These are phyloP conservation scores for Tetragonisca angustula DNA, from an alignment of 2,888 invertebrate genomes.

Conservation along the genomic window DNA sequence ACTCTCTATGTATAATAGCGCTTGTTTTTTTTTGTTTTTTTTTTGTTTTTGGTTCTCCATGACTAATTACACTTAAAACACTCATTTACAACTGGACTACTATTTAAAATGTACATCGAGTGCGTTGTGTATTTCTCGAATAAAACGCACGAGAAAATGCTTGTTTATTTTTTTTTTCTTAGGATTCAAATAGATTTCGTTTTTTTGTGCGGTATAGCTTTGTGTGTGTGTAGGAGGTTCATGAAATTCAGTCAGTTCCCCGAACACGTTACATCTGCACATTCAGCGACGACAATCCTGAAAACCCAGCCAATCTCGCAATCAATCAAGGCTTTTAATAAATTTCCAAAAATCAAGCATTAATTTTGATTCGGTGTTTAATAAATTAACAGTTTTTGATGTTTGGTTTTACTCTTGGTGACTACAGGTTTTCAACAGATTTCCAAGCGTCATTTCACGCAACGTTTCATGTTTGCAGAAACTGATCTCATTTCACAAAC, in stretches of 20 bases:
- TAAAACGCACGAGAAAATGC: conserved; percentile 46
- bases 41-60: conserved; percentile 31
- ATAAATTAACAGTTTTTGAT: not conserved
- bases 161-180: conserved; percentile 32
- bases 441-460: not conserved
- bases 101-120: conserved; percentile 71
- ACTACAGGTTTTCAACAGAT: too few species aligned
- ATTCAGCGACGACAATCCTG: not conserved
- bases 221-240: conserved; percentile 37
- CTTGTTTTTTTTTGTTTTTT: conserved; percentile 1
- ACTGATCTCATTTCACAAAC: conserved; percentile 44
- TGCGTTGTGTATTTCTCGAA: conserved; percentile 33
- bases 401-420: not conserved
- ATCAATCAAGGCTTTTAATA: not conserved
- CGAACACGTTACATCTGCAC: not conserved
- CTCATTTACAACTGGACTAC: conserved; percentile 76
- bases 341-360: not conserved
- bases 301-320: not conserved
- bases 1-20: conserved; percentile 41
- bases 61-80: conserved; percentile 78
- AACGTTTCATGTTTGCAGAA: not conserved
- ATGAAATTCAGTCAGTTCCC: conserved; percentile 39
- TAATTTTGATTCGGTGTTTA: not conserved
- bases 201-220: conserved; percentile 67
- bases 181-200: conserved; percentile 55